Percentiles rank a stretch among this genome's conserved stretches.
These are phyloP conservation scores for Neostethus bicornis DNA, from an alignment of 2,797 vertebrate genomes.

Conservation along the genomic window DNA sequence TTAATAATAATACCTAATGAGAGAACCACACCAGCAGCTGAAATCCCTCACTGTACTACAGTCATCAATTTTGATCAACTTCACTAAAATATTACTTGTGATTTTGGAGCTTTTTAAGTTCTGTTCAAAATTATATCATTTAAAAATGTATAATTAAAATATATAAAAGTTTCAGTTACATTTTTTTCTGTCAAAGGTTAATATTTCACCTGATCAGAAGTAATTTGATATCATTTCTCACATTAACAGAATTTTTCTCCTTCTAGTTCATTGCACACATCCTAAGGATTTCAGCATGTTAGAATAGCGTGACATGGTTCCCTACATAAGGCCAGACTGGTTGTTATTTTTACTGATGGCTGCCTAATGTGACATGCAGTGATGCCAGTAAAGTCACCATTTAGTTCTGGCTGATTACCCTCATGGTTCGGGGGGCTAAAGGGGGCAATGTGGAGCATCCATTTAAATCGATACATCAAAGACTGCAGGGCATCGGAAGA, in stretches of 20 bases:
- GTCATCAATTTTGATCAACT: not conserved
- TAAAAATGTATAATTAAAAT: too few relatives aligned
- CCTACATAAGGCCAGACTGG: constrained; percentile 71
- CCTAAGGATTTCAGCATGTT: constrained; percentile 43
- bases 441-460: constrained; percentile 51
- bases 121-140: not conserved
- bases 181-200: not conserved
- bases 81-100: not conserved
- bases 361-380: constrained; percentile 72
- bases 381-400: constrained; percentile 63
- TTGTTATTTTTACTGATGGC: constrained; percentile 81
- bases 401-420: constrained; percentile 77
- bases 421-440: constrained; percentile 66
- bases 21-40: not conserved
- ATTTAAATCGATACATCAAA: constrained; percentile 68
- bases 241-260: constrained; percentile 1
- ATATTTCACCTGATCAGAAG: not conserved
- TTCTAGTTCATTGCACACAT: constrained; percentile 36
- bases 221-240: not conserved
- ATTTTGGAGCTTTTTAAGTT: constrained; percentile 1
- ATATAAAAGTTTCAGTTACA: too few relatives aligned
- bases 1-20: not conserved
- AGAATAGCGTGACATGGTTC: constrained; percentile 65
- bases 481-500: constrained; percentile 21
- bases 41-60: not conserved